Evolutionary conservation across 1,140 invertebrate genomes (phyloP), one percentile per base, ranked within the genome.

Genomic region (Oryctes rhinoceros): DNA sequence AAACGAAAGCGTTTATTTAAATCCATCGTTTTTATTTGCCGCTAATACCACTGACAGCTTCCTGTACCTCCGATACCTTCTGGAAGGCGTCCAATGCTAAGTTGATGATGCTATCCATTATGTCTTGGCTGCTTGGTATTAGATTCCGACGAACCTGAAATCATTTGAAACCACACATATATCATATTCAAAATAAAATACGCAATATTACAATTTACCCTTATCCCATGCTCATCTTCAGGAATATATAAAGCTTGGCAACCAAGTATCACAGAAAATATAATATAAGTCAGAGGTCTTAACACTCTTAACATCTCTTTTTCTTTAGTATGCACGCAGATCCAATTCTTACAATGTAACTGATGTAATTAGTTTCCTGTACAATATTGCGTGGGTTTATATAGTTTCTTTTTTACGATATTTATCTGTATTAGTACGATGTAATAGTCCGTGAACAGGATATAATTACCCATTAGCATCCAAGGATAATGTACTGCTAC

Each of bases 51-150:
- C 76, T 77, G 11, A 71, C 7, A 7, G 65, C 24, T 35, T 71
- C 65, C 24, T 71, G 65, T 7, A 80, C 49, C 30, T 80, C 74
- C 3, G 65, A 59, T 5, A 80, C 18, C 59, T 37, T 53, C 74
- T 44, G 48, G 20, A 77, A 76, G 18, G 67, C 79, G 35, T 80
- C 79, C 35, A 80, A 65, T 1, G 75, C 75, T 44, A 80, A 47
- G 44, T 77, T 59, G 9, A 80, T 76, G 13, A 77, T 78, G 7
- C 47, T 48, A 15, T 78, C 77, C 30, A 78, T 78, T 18, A 78
- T 78, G 5, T 78, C 47, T 59, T 78, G 49, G 18, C 77, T 20
- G 75, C 24, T 71, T 3, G 65, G 65, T 24, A 71, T 30, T 15
- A 71, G 24, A 24, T 71, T 71, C 1, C 65, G 65, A 71, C 65